Conservation (phyloP, 2,113 vertebrate species). For the Neotragus pygmaeus region DNA sequence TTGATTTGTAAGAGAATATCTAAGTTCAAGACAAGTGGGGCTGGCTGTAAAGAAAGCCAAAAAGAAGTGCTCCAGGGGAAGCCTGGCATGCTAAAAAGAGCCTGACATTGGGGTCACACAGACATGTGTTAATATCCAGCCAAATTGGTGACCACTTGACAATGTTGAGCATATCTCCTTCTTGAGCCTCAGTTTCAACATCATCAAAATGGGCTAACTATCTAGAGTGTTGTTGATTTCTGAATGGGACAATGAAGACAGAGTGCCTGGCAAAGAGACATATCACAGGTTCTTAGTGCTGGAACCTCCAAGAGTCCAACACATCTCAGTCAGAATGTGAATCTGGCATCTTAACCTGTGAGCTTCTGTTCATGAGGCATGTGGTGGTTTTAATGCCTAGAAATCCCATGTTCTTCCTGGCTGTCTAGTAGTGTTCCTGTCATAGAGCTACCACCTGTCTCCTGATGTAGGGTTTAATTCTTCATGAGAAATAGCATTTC, state of each 20-base stretch:
- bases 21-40: not conserved
- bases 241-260: not conserved
- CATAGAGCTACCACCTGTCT: not conserved
- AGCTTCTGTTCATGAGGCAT: not conserved
- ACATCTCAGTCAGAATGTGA: not conserved
- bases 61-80: not conserved
- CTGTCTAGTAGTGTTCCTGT: not conserved
- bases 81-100: not conserved
- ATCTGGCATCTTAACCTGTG: not conserved
- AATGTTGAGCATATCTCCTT: not conserved
- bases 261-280: not conserved
- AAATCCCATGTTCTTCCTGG: slow-evolving; percentile 15
- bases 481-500: not conserved
- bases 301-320: not conserved
- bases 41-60: not conserved
- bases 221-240: not conserved
- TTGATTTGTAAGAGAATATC: not conserved
- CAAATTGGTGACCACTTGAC: not conserved
- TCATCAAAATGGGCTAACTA: not conserved
- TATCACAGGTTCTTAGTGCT: not conserved
- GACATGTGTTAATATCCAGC: not conserved
- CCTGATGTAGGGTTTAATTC: not conserved
- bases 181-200: not conserved
- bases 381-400: not conserved
- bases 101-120: not conserved